Evolutionary conservation across 2,888 invertebrate species (phyloP).

Genomic region (Seira musarum): DNA sequence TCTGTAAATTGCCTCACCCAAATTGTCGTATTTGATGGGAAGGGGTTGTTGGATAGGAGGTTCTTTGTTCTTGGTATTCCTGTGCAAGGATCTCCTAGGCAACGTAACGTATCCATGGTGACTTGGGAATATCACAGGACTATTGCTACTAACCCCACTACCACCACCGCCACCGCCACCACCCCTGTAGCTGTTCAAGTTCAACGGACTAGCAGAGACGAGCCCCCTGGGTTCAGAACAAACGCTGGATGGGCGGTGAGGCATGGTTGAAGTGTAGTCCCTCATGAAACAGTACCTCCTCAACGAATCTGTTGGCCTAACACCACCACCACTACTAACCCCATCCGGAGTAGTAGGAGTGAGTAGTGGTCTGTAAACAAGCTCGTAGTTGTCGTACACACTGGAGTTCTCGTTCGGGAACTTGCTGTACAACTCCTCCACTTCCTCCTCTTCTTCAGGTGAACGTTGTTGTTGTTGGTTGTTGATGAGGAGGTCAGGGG

Average conservation of each 20-base stretch:
- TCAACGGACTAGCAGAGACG: not conserved
- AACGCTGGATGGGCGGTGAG: slow-evolving; percentile 13
- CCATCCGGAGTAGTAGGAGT: too few relatives aligned
- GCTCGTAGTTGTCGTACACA: slow-evolving; percentile 39
- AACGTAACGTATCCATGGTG: slow-evolving; percentile 41
- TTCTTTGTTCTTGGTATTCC: not conserved
- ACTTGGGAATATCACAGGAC: slow-evolving; percentile 20
- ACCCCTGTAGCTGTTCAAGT: too few relatives aligned
- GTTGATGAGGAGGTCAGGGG: slow-evolving; percentile 35
- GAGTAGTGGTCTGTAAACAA: slow-evolving; percentile 18
- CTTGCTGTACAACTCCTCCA: slow-evolving; percentile 10
- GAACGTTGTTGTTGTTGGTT: slow-evolving; percentile 9
- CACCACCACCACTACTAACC: too few relatives aligned
- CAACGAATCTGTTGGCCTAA: slow-evolving; percentile 27
- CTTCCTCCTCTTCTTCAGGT: not conserved
- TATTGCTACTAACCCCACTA: not conserved
- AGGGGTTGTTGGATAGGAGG: too few relatives aligned
- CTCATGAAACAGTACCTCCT: slow-evolving; percentile 30
- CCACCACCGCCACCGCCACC: too few relatives aligned
- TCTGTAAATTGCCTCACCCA: slow-evolving; percentile 38
- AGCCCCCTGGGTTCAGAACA: slow-evolving; percentile 32
- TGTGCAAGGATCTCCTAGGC: slow-evolving; percentile 23
- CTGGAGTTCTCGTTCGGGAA: slow-evolving; percentile 4
- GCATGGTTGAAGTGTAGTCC: not conserved
- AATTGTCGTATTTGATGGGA: slow-evolving; percentile 41